Conservation (phyloP, 2,888 invertebrate species). For the Hartigia nigra region DNA sequence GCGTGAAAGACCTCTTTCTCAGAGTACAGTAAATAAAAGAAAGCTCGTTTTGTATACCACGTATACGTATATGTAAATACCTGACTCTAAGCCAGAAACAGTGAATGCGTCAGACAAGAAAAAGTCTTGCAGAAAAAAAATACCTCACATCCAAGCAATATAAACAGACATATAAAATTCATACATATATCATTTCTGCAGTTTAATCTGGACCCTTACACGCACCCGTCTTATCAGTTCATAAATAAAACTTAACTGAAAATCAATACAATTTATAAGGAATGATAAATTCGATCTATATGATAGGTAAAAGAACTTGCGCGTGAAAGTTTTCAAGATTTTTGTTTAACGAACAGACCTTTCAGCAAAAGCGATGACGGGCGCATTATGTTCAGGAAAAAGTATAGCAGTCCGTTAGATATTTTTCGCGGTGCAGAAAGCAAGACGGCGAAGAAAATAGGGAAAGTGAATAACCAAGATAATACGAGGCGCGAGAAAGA, state of each 20-base stretch:
- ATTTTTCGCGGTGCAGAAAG: slow-evolving; percentile 13
- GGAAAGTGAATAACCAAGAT: slow-evolving; percentile 4
- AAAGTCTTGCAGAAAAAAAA: background rate
- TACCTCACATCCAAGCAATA: background rate
- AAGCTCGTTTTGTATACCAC: background rate
- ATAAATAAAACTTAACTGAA: background rate
- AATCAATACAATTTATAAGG: background rate
- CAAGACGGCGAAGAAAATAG: slow-evolving; percentile 6
- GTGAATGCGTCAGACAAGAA: background rate
- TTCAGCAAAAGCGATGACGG: background rate
- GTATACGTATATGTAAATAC: background rate
- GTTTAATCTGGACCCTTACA: background rate
- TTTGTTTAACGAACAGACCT: background rate
- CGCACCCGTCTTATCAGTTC: background rate
- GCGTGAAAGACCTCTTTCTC: background rate
- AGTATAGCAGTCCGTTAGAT: background rate
- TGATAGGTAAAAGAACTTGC: background rate
- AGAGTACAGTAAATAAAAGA: background rate
- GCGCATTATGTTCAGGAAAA: background rate
- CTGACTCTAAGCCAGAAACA: background rate
- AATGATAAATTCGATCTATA: background rate
- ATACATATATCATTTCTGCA: background rate
- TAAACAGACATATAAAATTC: background rate
- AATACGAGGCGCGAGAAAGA: background rate
- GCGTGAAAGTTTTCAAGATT: too few relatives aligned